phyloP scores from a whole-genome alignment of 2,113 vertebrate species.

The Archilochus colubris region DNA sequence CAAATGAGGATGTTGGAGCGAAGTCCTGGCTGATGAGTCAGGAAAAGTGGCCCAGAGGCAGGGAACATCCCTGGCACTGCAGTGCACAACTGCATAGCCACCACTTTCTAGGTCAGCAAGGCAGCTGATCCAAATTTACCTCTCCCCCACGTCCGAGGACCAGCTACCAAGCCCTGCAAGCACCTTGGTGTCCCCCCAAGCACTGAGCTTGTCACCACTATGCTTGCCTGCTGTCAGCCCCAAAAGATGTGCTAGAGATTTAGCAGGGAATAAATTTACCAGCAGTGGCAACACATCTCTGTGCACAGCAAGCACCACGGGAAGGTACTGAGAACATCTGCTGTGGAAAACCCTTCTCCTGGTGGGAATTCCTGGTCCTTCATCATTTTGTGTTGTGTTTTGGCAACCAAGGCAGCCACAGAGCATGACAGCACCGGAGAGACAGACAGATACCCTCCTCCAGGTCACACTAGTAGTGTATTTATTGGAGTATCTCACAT shows the following conservation, averaged over 20 bases:
- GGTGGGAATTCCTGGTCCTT: neutral
- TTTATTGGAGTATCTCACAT: conserved; percentile 90
- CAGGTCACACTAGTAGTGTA: conserved; percentile 75
- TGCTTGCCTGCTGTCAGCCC: neutral
- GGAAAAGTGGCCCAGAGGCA: neutral
- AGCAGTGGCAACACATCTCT: neutral
- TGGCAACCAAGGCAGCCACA: neutral
- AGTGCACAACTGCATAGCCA: neutral
- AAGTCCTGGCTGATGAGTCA: neutral
- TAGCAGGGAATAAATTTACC: fast-evolving
- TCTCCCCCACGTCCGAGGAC: neutral
- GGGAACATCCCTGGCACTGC: neutral
- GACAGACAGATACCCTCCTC: neutral
- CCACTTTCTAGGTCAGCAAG: neutral
- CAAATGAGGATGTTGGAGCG: neutral
- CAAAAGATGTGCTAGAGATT: neutral
- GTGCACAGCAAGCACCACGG: fast-evolving
- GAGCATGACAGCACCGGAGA: neutral
- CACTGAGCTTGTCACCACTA: fast-evolving
- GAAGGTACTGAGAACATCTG: neutral
- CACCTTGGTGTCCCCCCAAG: neutral
- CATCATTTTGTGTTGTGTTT: fast-evolving
- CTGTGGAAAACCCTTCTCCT: neutral
- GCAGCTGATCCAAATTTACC: neutral
- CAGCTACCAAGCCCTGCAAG: neutral